A percentile compares a stretch with the other conserved stretches of the same genome.
These are phyloP conservation scores for Gila orcuttii DNA, from an alignment of 2,113 vertebrate genomes.

Conservation along the genomic window DNA sequence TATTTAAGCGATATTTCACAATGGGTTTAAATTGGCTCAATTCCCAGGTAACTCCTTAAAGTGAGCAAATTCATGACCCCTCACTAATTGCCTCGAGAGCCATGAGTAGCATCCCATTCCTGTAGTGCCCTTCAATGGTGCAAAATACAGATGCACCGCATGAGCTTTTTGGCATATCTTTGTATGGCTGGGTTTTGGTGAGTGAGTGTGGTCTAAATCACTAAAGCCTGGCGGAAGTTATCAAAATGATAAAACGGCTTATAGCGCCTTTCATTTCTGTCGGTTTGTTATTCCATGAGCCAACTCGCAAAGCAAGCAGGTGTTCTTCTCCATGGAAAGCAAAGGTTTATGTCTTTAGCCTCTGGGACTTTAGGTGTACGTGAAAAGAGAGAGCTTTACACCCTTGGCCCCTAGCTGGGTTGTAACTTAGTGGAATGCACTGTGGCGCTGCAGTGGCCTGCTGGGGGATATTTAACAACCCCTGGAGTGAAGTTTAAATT, in stretches of 20 bases:
- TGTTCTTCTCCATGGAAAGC: constrained; percentile 42
- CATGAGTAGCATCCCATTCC: not conserved
- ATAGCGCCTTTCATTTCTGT: not conserved
- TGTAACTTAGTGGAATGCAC: constrained; percentile 63
- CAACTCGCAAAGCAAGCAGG: constrained; percentile 33
- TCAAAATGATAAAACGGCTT: not conserved
- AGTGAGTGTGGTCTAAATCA: not conserved
- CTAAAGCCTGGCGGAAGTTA: not conserved
- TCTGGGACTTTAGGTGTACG: constrained; percentile 47
- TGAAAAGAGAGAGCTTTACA: constrained; percentile 51
- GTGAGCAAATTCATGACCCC: not conserved
- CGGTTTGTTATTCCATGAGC: constrained; percentile 13
- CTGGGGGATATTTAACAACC: constrained; percentile 59
- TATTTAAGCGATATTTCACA: too few relatives aligned
- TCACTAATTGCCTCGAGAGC: not conserved
- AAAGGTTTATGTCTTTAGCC: constrained; percentile 65
- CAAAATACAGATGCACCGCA: not conserved
- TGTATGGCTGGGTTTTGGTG: not conserved
- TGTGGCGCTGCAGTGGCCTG: constrained; percentile 65
- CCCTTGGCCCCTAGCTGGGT: constrained; percentile 60
- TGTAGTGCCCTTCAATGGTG: not conserved
- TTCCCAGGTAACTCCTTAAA: not conserved
- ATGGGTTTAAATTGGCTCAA: not conserved
- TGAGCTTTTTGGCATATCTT: constrained; percentile 4
- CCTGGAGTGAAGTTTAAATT: constrained; percentile 50